A percentile compares a stretch with the other conserved stretches of the same genome.
These are phyloP conservation scores for Hirundo rustica DNA, from an alignment of 2,797 vertebrate genomes.

Conservation along the genomic window DNA sequence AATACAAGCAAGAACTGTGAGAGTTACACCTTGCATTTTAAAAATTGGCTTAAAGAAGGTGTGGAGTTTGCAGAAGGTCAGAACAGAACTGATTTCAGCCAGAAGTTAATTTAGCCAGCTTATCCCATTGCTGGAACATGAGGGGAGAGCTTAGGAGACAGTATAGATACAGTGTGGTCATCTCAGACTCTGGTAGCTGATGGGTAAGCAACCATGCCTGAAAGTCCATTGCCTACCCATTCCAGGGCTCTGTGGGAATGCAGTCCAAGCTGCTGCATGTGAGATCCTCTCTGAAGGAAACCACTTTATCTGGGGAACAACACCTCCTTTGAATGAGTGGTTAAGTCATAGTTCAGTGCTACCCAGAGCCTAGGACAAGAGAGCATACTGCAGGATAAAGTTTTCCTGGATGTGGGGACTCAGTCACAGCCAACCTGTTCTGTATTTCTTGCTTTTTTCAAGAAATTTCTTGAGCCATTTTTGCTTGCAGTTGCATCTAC, in stretches of 20 bases:
- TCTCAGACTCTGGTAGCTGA: background rate
- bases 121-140: background rate
- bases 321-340: background rate
- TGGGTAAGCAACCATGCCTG: background rate
- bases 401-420: background rate
- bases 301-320: background rate
- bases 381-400: background rate
- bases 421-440: background rate
- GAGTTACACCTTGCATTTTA: background rate
- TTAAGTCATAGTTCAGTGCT: background rate
- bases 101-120: background rate
- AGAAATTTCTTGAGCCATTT: background rate
- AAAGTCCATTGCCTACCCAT: background rate
- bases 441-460: background rate
- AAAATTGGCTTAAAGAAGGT: background rate
- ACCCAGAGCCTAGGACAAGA: background rate
- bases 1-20: background rate
- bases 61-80: background rate
- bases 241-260: background rate
- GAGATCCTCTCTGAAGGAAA: background rate
- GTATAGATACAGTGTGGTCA: background rate
- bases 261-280: background rate
- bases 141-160: background rate
- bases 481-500: background rate
- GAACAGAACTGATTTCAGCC: background rate